phyloP scores from a whole-genome alignment of 2,797 vertebrate species.

The Clarias fuscus region DNA sequence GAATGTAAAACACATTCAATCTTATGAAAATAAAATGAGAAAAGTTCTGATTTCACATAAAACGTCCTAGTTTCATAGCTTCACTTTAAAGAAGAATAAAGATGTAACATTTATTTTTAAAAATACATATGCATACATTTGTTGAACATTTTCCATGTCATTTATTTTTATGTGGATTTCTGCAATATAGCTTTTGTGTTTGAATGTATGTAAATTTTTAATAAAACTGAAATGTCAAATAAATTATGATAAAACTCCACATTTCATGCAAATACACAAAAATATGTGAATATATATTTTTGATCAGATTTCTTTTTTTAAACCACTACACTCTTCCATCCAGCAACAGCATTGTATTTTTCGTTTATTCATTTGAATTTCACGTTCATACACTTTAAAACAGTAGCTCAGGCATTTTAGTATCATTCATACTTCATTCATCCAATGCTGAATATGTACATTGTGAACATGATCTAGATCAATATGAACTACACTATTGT shows the following conservation, averaged over 20 bases:
- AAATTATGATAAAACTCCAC: conserved; percentile 58
- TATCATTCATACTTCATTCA: not conserved
- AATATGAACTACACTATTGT: not conserved
- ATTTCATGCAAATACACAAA: not conserved
- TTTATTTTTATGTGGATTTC: conserved; percentile 61
- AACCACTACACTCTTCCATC: not conserved
- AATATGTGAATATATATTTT: not conserved
- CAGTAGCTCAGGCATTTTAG: not conserved
- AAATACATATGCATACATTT: conserved; percentile 66
- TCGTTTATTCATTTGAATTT: not conserved
- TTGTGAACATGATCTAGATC: not conserved
- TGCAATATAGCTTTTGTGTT: conserved; percentile 21
- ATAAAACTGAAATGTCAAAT: conserved; percentile 64
- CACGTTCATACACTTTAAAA: not conserved
- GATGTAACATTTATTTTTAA: conserved; percentile 23
- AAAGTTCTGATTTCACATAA: not conserved
- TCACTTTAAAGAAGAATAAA: conserved; percentile 24
- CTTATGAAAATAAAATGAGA: conserved; percentile 35
- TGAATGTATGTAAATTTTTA: conserved; percentile 67
- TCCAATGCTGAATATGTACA: not conserved
- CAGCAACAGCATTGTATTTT: not conserved
- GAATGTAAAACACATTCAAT: conserved; percentile 58
- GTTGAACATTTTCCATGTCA: conserved; percentile 60
- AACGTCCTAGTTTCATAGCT: conserved; percentile 1
- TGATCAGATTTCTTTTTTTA: not conserved